Percentiles rank a stretch among this genome's conserved stretches.
These are phyloP conservation scores for Alviniconcha marisindica DNA, from an alignment of 1,140 invertebrate genomes.

Conservation along the genomic window DNA sequence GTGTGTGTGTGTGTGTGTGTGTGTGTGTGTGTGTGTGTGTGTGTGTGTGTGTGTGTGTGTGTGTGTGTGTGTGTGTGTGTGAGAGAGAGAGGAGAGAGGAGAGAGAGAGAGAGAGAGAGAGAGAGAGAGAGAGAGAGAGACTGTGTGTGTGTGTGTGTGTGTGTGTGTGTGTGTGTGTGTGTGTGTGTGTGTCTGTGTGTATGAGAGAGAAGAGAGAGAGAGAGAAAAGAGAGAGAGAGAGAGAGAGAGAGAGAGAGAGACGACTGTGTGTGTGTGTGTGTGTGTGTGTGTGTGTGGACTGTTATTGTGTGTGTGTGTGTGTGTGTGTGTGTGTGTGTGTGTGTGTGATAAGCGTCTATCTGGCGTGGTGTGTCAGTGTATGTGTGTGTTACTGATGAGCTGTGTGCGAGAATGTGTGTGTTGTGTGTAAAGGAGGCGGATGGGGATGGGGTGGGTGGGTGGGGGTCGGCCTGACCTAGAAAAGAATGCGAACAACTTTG, in stretches of 20 bases:
- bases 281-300: too few species aligned
- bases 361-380: not conserved
- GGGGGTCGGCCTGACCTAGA: too few species aligned
- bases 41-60: slow-evolving; percentile 1
- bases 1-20: not conserved
- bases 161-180: not conserved
- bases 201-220: not conserved
- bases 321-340: not conserved
- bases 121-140: too few species aligned
- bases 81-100: not conserved
- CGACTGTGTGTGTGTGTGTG: too few species aligned
- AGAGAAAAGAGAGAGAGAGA: not conserved
- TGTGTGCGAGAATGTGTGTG: too few species aligned
- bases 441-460: too few species aligned
- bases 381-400: not conserved
- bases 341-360: not conserved
- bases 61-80: slow-evolving; percentile 8
- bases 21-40: not conserved
- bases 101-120: too few species aligned
- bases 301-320: too few species aligned
- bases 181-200: too few species aligned
- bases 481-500: too few species aligned
- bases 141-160: not conserved
- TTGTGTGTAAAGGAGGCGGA: too few species aligned
- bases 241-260: not conserved